phyloP scores from a whole-genome alignment of 1,140 invertebrate genomes.

The Drosophila nebulosa region DNA sequence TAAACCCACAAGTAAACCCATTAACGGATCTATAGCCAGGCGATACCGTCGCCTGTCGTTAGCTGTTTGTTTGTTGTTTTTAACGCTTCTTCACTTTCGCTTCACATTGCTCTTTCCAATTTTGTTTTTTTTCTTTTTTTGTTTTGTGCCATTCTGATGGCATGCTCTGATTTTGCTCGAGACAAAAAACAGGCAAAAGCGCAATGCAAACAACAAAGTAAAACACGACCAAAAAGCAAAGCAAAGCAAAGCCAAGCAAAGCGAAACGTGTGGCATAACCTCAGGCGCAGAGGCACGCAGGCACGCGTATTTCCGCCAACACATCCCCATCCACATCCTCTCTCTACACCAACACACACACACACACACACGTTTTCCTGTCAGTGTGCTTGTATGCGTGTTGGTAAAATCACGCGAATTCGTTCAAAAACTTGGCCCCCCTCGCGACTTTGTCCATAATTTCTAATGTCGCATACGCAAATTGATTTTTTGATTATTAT shows the following conservation, averaged over 20 bases:
- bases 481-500: slow-evolving; percentile 3
- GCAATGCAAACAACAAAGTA: slow-evolving; percentile 46
- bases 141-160: slow-evolving; percentile 63
- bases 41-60: neutral
- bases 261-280: slow-evolving; percentile 41
- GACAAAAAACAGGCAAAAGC: slow-evolving; percentile 15
- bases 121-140: slow-evolving; percentile 36
- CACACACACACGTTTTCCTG: neutral
- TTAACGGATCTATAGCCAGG: neutral
- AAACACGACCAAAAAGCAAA: neutral
- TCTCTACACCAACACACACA: slow-evolving; percentile 15
- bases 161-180: slow-evolving; percentile 62
- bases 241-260: neutral
- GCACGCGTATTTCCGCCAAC: slow-evolving; percentile 18
- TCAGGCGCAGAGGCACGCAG: slow-evolving; percentile 28
- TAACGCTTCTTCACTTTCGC: slow-evolving; percentile 1
- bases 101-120: neutral
- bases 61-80: slow-evolving; percentile 2
- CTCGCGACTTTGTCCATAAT: neutral
- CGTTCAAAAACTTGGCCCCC: neutral
- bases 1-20: neutral
- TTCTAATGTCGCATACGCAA: neutral
- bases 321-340: slow-evolving; percentile 24
- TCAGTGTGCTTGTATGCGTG: neutral
- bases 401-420: slow-evolving; percentile 25